A percentile compares a stretch with the other conserved stretches of the same genome.
These are phyloP conservation scores for Dinomys branickii DNA, from an alignment of 2,113 vertebrate genomes.

Conservation along the genomic window DNA sequence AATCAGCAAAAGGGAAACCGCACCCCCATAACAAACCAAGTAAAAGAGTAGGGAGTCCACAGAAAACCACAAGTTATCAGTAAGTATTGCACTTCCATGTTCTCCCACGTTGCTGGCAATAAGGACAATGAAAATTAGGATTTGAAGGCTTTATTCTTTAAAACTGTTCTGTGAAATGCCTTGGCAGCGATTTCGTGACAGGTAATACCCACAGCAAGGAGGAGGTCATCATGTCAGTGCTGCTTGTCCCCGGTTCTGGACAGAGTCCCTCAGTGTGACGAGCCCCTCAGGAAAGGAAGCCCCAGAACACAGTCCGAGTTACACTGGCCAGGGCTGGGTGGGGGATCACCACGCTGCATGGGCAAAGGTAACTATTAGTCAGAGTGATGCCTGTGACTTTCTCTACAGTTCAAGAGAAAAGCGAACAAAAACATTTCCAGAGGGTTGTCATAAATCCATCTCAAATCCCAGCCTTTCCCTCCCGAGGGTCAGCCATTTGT, in stretches of 20 bases:
- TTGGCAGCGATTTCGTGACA: background rate
- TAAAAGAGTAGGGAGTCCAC: background rate
- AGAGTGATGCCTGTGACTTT: background rate
- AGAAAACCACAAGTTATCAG: background rate
- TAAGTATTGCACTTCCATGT: background rate
- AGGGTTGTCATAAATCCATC: background rate
- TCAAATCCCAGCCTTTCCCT: background rate
- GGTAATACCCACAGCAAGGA: background rate
- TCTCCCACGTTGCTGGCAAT: background rate
- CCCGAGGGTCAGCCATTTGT: background rate
- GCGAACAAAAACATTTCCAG: background rate
- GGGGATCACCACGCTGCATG: background rate
- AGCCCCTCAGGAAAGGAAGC: background rate
- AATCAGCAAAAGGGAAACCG: background rate
- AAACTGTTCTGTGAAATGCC: too few relatives aligned
- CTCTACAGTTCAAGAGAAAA: background rate
- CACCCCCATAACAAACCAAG: background rate
- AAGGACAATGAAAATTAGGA: conserved; percentile 12
- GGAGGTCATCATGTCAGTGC: background rate
- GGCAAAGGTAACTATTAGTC: background rate
- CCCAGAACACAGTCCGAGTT: background rate
- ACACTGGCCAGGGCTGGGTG: too few relatives aligned
- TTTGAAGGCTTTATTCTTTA: background rate
- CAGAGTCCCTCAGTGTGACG: background rate
- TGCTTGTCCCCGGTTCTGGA: background rate